A percentile compares a stretch with the other conserved stretches of the same genome.
phyloP scores from a whole-genome alignment of 2,888 invertebrate genomes.

The Coelopa pilipes region DNA sequence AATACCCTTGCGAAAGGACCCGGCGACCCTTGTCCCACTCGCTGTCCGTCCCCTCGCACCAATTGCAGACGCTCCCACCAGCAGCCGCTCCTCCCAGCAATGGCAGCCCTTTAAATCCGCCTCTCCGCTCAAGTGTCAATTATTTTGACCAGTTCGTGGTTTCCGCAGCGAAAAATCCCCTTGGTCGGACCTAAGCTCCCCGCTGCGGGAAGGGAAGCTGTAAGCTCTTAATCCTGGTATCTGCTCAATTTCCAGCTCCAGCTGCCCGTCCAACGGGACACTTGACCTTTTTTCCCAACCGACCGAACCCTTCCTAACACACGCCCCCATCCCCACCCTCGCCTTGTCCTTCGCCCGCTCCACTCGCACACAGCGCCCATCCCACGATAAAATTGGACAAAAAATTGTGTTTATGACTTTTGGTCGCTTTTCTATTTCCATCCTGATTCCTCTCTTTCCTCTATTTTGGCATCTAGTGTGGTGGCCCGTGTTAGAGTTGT shows the following conservation, averaged over 20 bases:
- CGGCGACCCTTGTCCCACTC: too few relatives aligned
- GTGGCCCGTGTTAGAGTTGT: too few relatives aligned
- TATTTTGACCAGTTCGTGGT: conserved; percentile 1
- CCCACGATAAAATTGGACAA: conserved; percentile 17
- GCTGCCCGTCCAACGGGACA: conserved; percentile 5
- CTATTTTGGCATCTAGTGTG: background rate
- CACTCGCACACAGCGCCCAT: background rate
- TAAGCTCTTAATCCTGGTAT: conserved; percentile 30
- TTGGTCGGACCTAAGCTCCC: background rate
- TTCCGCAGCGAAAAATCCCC: too few relatives aligned
- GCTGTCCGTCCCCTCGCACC: too few relatives aligned
- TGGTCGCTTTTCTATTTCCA: conserved; percentile 4
- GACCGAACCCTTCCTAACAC: too few relatives aligned
- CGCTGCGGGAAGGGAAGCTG: background rate
- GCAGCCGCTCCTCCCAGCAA: background rate
- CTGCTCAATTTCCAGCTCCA: conserved; percentile 16
- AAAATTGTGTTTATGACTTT: conserved; percentile 31
- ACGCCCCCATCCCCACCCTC: background rate
- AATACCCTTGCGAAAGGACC: too few relatives aligned
- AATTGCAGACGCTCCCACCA: background rate
- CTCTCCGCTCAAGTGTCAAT: conserved; percentile 28
- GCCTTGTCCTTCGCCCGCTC: too few relatives aligned
- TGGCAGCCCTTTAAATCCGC: conserved; percentile 18
- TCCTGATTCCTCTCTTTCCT: background rate
- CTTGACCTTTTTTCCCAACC: conserved; percentile 25